Conservation (phyloP, 2,888 invertebrate species). For the Metallyticus violacea region DNA sequence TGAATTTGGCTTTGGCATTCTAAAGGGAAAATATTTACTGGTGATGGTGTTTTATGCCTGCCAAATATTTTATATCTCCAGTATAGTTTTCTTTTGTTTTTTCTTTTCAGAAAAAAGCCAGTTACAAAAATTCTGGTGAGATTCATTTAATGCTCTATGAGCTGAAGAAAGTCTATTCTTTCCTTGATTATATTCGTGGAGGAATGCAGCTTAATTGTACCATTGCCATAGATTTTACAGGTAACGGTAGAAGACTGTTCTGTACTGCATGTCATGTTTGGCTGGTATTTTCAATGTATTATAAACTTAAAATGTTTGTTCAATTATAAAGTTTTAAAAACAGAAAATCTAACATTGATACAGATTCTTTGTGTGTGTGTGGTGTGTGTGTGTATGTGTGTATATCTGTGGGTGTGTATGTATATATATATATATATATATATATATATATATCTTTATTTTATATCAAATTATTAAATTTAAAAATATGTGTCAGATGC, state of each 20-base stretch:
- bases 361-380: not conserved
- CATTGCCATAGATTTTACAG: constrained; percentile 51
- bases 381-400: too few species aligned
- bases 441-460: too few species aligned
- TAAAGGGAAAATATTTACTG: too few species aligned
- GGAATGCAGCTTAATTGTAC: constrained; percentile 52
- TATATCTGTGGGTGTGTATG: too few species aligned
- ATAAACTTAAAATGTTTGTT: not conserved
- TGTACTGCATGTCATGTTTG: not conserved
- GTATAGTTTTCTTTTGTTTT: not conserved
- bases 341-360: not conserved
- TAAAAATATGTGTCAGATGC: too few species aligned
- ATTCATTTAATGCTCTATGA: constrained; percentile 36
- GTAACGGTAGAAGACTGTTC: constrained; percentile 34
- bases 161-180: constrained; percentile 45
- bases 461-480: too few species aligned
- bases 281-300: too few species aligned
- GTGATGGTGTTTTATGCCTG: too few species aligned
- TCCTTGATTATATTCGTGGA: constrained; percentile 56
- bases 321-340: not conserved
- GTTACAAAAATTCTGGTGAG: constrained; percentile 50
- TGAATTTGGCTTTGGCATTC: too few species aligned
- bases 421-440: too few species aligned
- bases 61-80: not conserved
- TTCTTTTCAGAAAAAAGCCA: constrained; percentile 45